These are phyloP conservation scores for Torymus texanus DNA, from an alignment of 2,888 invertebrate species.

Conservation along the genomic window DNA sequence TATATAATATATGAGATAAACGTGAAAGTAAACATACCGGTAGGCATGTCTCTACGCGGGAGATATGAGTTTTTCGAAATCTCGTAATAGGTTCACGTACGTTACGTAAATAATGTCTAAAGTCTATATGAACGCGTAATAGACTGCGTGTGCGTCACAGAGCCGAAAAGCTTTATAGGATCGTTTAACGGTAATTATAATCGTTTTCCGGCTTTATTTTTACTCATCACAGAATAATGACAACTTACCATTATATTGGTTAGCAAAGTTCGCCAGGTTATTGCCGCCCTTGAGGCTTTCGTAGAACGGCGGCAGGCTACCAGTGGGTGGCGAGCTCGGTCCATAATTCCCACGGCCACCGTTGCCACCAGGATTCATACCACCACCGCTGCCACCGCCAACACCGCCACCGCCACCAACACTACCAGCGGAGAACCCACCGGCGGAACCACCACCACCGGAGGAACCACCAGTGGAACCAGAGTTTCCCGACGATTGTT, in stretches of 20 bases:
- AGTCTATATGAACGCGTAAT: no score
- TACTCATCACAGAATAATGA: no score
- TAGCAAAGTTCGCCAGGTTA: conserved; percentile 80
- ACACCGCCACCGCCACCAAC: conserved; percentile 72
- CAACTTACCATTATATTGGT: conserved; percentile 78
- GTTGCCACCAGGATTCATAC: conserved; percentile 86
- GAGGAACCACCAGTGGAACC: conserved; percentile 71
- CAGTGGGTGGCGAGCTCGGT: conserved; percentile 91
- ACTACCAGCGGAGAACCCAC: conserved; percentile 74
- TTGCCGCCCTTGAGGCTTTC: conserved; percentile 90
- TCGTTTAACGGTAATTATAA: no score
- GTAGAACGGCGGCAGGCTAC: conserved; percentile 91
- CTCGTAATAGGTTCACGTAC: no score
- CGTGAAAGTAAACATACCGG: no score
- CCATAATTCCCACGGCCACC: conserved; percentile 89
- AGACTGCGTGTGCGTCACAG: no score
- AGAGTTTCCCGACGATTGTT: conserved; percentile 33
- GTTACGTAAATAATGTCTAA: no score
- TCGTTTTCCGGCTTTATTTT: no score
- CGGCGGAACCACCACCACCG: conserved; percentile 73
- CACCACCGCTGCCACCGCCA: conserved; percentile 83
- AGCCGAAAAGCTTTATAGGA: no score
- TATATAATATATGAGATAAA: no score
- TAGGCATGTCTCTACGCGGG: no score
- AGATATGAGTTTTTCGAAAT: no score